Conservation (phyloP, 2,888 invertebrate genomes). For the Parnassius glacialis region DNA sequence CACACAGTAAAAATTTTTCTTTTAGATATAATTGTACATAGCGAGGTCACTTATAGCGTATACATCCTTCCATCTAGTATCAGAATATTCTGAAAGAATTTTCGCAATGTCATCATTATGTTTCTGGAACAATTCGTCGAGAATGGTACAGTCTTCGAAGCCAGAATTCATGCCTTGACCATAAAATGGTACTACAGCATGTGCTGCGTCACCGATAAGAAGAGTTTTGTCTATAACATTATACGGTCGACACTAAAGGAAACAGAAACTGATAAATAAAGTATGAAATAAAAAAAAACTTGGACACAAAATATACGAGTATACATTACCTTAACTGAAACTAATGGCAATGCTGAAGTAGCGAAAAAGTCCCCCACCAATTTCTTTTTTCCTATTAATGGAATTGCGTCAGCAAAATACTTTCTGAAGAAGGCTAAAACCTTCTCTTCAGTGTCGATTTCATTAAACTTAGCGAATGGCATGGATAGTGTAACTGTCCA, state of each 20-base stretch:
- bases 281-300: slow-evolving; percentile 16
- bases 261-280: background rate
- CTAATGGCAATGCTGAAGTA: slow-evolving; percentile 87
- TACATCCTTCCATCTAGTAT: slow-evolving; percentile 88
- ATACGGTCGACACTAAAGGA: slow-evolving; percentile 90
- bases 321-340: slow-evolving; percentile 90
- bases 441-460: slow-evolving; percentile 81
- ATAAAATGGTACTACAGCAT: slow-evolving; percentile 99
- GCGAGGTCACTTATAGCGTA: slow-evolving; percentile 97
- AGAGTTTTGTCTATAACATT: slow-evolving; percentile 88
- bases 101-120: slow-evolving; percentile 82
- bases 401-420: slow-evolving; percentile 92
- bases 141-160: slow-evolving; percentile 94
- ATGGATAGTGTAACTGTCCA: slow-evolving; percentile 99
- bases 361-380: slow-evolving; percentile 88
- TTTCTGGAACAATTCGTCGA: slow-evolving; percentile 82
- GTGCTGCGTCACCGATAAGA: slow-evolving; percentile 97
- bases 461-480: slow-evolving; percentile 90
- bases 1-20: too few species aligned
- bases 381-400: slow-evolving; percentile 88
- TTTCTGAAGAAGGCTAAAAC: slow-evolving; percentile 88
- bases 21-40: slow-evolving; percentile 96
- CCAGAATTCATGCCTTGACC: slow-evolving; percentile 99
- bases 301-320: background rate
- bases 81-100: slow-evolving; percentile 87